Conservation (phyloP, 2,888 invertebrate species). For the Drosophila mimetica region DNA sequence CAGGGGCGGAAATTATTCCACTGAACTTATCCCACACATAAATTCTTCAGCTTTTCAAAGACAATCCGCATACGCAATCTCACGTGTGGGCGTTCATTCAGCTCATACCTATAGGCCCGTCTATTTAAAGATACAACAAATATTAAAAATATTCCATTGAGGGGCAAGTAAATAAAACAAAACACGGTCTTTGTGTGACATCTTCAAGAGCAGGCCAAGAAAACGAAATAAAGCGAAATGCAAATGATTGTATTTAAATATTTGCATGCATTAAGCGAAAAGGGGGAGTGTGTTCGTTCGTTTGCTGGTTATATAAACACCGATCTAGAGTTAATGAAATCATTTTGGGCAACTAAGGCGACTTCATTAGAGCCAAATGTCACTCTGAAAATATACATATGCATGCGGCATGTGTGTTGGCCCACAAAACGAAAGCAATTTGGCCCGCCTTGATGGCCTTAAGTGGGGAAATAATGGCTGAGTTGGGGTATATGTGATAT, state of each 20-base stretch:
- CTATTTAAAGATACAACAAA: slow-evolving; percentile 51
- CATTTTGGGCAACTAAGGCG: slow-evolving; percentile 24
- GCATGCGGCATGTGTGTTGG: slow-evolving; percentile 17
- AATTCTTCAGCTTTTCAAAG: slow-evolving; percentile 27
- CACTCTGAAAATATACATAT: slow-evolving; percentile 19
- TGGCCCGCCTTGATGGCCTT: slow-evolving; percentile 30
- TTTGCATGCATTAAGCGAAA: slow-evolving; percentile 38
- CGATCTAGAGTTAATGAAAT: slow-evolving; percentile 21
- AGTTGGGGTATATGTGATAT: background rate
- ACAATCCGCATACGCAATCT: slow-evolving; percentile 31
- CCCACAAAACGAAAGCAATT: slow-evolving; percentile 44
- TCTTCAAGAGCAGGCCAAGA: slow-evolving; percentile 18
- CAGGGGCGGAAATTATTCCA: slow-evolving; percentile 28
- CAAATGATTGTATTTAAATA: slow-evolving; percentile 39
- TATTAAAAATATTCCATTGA: slow-evolving; percentile 47
- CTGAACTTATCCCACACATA: slow-evolving; percentile 30
- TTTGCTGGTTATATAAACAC: slow-evolving; percentile 22
- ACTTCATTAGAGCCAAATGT: slow-evolving; percentile 38
- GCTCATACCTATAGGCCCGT: slow-evolving; percentile 15
- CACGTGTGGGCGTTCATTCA: slow-evolving; percentile 56
- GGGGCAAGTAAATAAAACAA: slow-evolving; percentile 27
- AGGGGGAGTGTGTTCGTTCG: slow-evolving; percentile 34
- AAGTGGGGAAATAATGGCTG: background rate
- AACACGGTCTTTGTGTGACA: slow-evolving; percentile 26
- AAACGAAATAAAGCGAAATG: slow-evolving; percentile 24